Conservation (phyloP, 2,113 vertebrate species). For the Bucco capensis region DNA sequence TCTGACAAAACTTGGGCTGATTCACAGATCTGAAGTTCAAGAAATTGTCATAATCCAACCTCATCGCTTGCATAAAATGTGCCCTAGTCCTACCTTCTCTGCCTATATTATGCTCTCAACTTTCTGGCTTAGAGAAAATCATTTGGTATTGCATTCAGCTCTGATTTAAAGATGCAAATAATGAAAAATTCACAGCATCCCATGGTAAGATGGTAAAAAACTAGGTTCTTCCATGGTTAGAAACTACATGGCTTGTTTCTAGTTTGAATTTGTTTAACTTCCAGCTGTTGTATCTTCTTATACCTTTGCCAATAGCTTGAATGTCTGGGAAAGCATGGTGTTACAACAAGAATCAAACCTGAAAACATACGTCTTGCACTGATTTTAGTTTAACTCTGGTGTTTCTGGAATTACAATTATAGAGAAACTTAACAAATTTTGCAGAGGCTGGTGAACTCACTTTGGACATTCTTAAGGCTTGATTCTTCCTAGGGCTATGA, state of each 20-base stretch:
- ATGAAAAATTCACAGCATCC: neutral
- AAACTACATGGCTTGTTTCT: neutral
- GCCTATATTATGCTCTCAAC: neutral
- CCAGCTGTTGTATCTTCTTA: neutral
- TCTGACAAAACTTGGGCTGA: conserved; percentile 17
- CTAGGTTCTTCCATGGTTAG: neutral
- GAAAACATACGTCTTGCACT: neutral
- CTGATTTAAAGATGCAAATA: neutral
- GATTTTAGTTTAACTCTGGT: neutral
- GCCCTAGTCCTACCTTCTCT: neutral
- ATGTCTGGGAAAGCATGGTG: neutral
- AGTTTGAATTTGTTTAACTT: neutral
- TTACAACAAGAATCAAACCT: neutral
- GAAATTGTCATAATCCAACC: conserved; percentile 9
- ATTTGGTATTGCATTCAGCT: neutral
- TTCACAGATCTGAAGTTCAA: conserved; percentile 27
- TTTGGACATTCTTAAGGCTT: neutral
- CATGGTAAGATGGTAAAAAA: neutral
- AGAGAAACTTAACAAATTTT: neutral
- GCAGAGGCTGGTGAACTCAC: neutral
- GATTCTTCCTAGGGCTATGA: neutral
- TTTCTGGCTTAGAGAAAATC: neutral
- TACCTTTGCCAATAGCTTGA: neutral
- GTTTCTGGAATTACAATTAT: neutral
- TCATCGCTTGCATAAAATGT: neutral